phyloP scores from a whole-genome alignment of 2,113 vertebrate species.

The Eonycteris spelaea region DNA sequence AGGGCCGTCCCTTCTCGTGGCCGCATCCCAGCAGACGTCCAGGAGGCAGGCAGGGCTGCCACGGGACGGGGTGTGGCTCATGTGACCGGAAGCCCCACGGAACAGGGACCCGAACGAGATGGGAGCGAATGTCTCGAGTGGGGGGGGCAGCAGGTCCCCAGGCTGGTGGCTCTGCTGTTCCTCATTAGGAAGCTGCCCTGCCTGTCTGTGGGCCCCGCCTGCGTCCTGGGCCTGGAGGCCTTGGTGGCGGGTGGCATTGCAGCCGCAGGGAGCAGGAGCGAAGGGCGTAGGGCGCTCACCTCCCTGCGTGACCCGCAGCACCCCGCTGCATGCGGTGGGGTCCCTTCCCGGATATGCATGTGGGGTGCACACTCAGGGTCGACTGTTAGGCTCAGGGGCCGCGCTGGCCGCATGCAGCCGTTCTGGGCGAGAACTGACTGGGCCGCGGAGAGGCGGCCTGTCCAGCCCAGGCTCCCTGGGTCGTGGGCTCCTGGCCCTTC shows the following conservation, averaged over 20 bases:
- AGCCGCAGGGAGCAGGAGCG: too few species aligned
- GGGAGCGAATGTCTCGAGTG: not conserved
- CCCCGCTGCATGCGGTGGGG: not conserved
- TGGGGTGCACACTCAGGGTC: not conserved
- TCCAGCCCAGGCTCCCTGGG: not conserved
- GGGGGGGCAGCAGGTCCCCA: not conserved
- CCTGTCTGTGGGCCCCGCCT: accelerated
- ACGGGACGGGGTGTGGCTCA: not conserved
- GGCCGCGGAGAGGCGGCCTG: not conserved
- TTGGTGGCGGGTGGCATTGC: too few species aligned
- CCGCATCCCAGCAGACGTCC: accelerated
- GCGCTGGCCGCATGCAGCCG: not conserved
- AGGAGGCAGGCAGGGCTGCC: not conserved
- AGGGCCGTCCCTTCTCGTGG: not conserved
- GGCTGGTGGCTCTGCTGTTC: not conserved
- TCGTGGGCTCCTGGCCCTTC: too few species aligned
- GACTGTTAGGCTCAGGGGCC: too few species aligned
- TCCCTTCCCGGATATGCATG: not conserved
- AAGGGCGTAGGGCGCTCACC: accelerated
- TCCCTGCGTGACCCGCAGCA: accelerated
- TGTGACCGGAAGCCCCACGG: not conserved
- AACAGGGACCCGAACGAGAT: not conserved
- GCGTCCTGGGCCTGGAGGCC: not conserved
- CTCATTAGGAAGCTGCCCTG: accelerated
- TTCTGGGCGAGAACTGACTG: not conserved